Base-by-base conservation (phyloP, 1,140 invertebrate species). In the Drosophila micromelanica region DNA sequence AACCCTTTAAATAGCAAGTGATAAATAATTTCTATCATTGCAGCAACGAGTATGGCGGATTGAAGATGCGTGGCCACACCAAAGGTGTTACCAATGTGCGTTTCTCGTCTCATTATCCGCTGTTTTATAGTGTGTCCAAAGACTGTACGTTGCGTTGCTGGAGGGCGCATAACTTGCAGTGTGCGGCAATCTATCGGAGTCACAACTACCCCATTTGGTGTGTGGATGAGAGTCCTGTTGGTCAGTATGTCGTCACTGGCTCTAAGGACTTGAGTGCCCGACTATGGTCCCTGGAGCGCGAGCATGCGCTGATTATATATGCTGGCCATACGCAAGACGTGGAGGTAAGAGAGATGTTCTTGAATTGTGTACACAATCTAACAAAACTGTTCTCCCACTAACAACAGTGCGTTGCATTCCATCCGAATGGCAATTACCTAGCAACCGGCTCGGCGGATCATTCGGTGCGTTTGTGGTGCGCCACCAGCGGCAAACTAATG, bases 161-260 rank as follows among this genome's bases (percentile, higher is more conserved):
- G 96, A 93, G 93, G 69, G 92, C 96, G 0, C 93, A 93, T 40
- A 95, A 95, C 89, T 94, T 95, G 72, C 93, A 94, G 8, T 96
- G 95, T 91, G 94, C 94, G 9, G 93, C 94, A 43, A 93, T 96
- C 72, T 96, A 96, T 85, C 95, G 94, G 43, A 97, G 97, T 40
- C 97, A 98, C 91, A 95, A 95, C 78, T 96, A 96, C 90, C 96
- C 97, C n/a, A 95, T 98, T 42, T 98, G 97, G 96, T 96, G 95
- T 91, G 93, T 98, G 91, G 95, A 96, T 92, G 94, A 96, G 15
- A 96, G 96, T 91, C 94, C 94, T 69, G 94, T 95, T 78, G 95
- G 95, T 59, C 92, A 95, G 51, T 96, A 96, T 87, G 94, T 97
- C 87, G 95, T 95, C 1, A 97, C 97, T 5, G 97, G 96, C 49